Base-by-base conservation (phyloP, 2,888 invertebrate genomes). In the Perizoma affinitatum region DNA sequence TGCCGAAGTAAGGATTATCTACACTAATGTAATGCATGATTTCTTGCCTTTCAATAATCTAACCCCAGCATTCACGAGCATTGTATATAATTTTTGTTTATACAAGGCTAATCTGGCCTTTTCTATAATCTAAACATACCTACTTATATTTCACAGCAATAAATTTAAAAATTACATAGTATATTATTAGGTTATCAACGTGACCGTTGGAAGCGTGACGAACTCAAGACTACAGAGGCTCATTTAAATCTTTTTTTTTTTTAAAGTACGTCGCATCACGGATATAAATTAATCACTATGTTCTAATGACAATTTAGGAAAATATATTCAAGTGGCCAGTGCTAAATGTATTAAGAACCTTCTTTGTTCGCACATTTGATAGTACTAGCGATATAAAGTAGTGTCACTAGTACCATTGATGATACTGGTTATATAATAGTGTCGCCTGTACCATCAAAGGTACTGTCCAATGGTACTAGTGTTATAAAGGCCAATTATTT, bases 41-140 rank as follows among this genome's bases (percentile, higher is more conserved):
- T 62, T 62, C 58, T 54, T 38, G 45, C 50, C 41, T 63, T 63
- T 56, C 58, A 64, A 65, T 65, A 45, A 61, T 51, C 48, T 43
- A 62, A 62, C 57, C 60, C 64, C 54, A 61, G 46, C 60, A 53
- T 61, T 53, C 53, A 54, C 50, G 56, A 54, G 50, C 43, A 54
- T 63, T 68, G 63, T 65, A 60, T 66, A 46, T 53, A 62, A 59
- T 71, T 74, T 74, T 75, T 70, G 63, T 75, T 65, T 40, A 65
- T 63, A 66, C 70, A 67, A 74, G 68, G 69, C 69, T 69, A 66
- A 70, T 63, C 50, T 60, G 69, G 69, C 77, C 78, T 78, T 74
- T 64, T 66, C 58, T 57, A 52, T 66, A 49, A 38, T 38, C 58
- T 42, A 65, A 53, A 57, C 59, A 55, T 63, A 61, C 65, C n/a